These are phyloP conservation scores for Rhinatrema bivittatum DNA, from an alignment of 2,797 vertebrate genomes.

Conservation along the genomic window DNA sequence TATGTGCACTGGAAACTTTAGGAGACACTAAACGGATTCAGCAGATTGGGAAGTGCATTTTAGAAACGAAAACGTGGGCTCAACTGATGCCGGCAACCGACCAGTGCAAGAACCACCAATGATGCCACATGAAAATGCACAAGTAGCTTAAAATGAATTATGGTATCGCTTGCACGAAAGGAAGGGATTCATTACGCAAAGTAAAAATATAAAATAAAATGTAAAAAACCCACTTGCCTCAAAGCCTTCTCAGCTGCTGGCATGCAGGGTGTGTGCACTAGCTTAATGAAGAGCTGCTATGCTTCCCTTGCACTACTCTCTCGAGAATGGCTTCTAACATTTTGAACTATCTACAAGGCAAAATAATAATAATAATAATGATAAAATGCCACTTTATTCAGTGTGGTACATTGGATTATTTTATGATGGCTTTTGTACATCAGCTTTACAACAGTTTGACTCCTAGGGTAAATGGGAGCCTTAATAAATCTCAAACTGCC, in stretches of 20 bases:
- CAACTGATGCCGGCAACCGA: too few species aligned
- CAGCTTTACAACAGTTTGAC: slow-evolving; percentile 60
- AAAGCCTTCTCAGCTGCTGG: slow-evolving; percentile 4
- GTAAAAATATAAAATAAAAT: too few species aligned
- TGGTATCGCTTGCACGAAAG: neutral
- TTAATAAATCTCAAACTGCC: slow-evolving; percentile 59
- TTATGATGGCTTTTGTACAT: slow-evolving; percentile 53
- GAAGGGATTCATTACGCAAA: slow-evolving; percentile 2
- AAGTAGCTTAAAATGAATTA: slow-evolving; percentile 2
- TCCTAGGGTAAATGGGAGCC: slow-evolving; percentile 53
- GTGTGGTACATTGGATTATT: slow-evolving; percentile 41
- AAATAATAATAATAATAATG: slow-evolving; percentile 18
- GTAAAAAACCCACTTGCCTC: neutral
- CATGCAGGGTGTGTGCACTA: neutral
- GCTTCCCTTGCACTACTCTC: slow-evolving; percentile 29
- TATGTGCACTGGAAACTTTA: too few species aligned
- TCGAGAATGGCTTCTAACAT: slow-evolving; percentile 35
- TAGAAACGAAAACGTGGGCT: too few species aligned
- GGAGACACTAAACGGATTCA: too few species aligned
- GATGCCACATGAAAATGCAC: slow-evolving; percentile 17
- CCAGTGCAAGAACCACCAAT: too few species aligned
- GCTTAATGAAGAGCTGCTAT: slow-evolving; percentile 26
- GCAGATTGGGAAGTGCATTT: too few species aligned
- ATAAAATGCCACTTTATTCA: slow-evolving; percentile 46
- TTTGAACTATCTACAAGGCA: slow-evolving; percentile 21